These are phyloP conservation scores for Priocnemis perturbator DNA, from an alignment of 2,888 invertebrate genomes.

Conservation along the genomic window DNA sequence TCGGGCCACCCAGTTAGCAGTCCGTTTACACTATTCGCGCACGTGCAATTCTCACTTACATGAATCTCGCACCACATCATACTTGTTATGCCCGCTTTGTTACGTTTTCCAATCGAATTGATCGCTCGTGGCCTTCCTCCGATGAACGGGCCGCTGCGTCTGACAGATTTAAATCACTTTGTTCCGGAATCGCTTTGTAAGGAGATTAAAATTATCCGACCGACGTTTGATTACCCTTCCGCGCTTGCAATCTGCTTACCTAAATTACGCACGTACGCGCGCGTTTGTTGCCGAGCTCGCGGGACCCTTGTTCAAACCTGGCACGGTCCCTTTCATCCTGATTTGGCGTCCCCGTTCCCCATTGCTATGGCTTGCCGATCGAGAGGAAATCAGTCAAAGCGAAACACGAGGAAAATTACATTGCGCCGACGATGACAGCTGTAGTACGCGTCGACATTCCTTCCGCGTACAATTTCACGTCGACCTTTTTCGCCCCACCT, in stretches of 20 bases:
- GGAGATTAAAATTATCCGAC: slow-evolving; percentile 33
- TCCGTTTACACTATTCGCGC: not conserved
- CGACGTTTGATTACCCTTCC: slow-evolving; percentile 65
- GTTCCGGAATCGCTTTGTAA: slow-evolving; percentile 24
- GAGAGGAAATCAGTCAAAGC: not conserved
- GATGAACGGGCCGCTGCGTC: not conserved
- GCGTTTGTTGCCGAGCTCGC: slow-evolving; percentile 5
- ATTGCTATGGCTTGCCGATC: not conserved
- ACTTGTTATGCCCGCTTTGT: too few species aligned
- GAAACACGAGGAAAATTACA: not conserved
- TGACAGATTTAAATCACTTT: slow-evolving; percentile 27
- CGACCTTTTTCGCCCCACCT: too few species aligned
- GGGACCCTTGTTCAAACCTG: slow-evolving; percentile 15
- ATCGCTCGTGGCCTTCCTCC: not conserved
- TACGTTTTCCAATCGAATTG: not conserved
- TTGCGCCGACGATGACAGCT: too few species aligned
- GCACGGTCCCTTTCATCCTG: slow-evolving; percentile 11
- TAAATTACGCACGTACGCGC: slow-evolving; percentile 12
- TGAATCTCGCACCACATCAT: not conserved
- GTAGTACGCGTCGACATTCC: too few species aligned
- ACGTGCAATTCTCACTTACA: not conserved
- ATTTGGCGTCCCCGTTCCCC: not conserved
- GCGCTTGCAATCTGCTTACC: slow-evolving; percentile 57
- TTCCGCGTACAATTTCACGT: too few species aligned
- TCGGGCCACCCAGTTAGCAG: not conserved